A percentile compares a stretch with the other conserved stretches of the same genome.
Conservation (phyloP, 2,797 vertebrate species). For the Hippopotamyrus pictus region DNA sequence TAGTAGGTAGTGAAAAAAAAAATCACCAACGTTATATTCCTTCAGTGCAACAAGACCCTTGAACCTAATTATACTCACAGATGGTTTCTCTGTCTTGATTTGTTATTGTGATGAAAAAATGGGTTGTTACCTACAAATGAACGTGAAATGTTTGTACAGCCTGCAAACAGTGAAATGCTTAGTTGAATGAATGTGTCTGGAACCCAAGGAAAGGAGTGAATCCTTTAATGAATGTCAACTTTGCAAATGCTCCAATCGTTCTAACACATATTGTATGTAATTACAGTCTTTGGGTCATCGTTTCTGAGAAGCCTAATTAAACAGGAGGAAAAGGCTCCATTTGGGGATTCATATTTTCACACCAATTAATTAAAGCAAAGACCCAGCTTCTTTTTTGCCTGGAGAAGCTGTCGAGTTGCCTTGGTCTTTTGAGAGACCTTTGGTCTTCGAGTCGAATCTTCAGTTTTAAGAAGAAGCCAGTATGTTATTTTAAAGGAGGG, state of each 20-base stretch:
- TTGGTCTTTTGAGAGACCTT: background rate
- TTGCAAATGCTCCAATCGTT: conserved; percentile 40
- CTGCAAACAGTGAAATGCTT: conserved; percentile 21
- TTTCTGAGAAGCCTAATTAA: conserved; percentile 55
- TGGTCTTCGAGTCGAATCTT: background rate
- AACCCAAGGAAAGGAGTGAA: conserved; percentile 41
- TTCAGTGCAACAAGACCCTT: background rate
- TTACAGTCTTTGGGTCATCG: conserved; percentile 47
- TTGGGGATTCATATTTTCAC: conserved; percentile 45
- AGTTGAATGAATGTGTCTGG: conserved; percentile 53
- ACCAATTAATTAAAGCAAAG: conserved; percentile 51
- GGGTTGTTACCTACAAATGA: conserved; percentile 48
- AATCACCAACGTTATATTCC: background rate
- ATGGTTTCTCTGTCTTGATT: conserved; percentile 18
- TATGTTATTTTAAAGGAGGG: background rate
- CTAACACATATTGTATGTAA: conserved; percentile 31
- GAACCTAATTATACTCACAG: background rate
- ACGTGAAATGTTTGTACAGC: conserved; percentile 47
- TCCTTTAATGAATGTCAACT: conserved; percentile 37
- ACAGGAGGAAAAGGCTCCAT: conserved; percentile 41
- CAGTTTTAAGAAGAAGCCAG: background rate
- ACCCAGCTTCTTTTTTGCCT: conserved; percentile 43
- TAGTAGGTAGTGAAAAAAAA: background rate
- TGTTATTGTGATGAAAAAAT: conserved; percentile 38
- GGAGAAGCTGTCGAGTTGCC: conserved; percentile 1